Conservation (phyloP, 2,113 vertebrate species). For the Acanthochromis polyacanthus region DNA sequence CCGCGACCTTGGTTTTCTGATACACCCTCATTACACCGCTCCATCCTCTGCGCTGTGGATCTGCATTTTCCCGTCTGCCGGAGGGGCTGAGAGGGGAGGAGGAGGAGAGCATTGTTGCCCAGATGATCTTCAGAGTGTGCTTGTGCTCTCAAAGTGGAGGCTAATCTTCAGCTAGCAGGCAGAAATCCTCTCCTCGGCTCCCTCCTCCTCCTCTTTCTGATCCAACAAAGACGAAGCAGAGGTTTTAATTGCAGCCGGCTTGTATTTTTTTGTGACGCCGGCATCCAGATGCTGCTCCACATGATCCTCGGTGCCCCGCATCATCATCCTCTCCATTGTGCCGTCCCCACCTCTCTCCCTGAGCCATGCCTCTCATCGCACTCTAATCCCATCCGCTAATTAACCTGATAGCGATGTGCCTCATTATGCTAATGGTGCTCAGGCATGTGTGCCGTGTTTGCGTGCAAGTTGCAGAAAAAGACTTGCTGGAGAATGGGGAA, state of each 20-base stretch:
- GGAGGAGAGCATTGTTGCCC: too few relatives aligned
- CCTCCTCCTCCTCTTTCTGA: neutral
- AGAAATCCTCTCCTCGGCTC: neutral
- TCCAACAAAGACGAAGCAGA: neutral
- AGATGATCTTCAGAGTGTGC: too few relatives aligned
- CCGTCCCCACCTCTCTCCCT: constrained; percentile 7
- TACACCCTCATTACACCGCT: constrained; percentile 17
- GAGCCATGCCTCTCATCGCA: constrained; percentile 40
- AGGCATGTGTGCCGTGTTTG: constrained; percentile 13
- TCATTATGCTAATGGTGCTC: constrained; percentile 51
- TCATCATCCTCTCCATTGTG: neutral
- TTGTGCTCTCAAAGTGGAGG: neutral
- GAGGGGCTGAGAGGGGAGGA: neutral
- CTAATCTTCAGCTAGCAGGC: neutral
- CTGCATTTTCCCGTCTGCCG: neutral
- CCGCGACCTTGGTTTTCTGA: constrained; percentile 30
- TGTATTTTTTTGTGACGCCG: constrained; percentile 1
- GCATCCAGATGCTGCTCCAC: constrained; percentile 18
- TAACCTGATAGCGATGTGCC: constrained; percentile 40
- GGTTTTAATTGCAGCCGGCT: constrained; percentile 27
- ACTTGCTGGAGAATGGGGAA: too few relatives aligned
- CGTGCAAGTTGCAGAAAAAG: neutral
- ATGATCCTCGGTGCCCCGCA: neutral
- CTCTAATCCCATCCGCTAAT: constrained; percentile 56
- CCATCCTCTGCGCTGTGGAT: constrained; percentile 11